A percentile compares a stretch with the other conserved stretches of the same genome.
phyloP scores from a whole-genome alignment of 2,797 vertebrate genomes.

The Phyllotis vaccarum region DNA sequence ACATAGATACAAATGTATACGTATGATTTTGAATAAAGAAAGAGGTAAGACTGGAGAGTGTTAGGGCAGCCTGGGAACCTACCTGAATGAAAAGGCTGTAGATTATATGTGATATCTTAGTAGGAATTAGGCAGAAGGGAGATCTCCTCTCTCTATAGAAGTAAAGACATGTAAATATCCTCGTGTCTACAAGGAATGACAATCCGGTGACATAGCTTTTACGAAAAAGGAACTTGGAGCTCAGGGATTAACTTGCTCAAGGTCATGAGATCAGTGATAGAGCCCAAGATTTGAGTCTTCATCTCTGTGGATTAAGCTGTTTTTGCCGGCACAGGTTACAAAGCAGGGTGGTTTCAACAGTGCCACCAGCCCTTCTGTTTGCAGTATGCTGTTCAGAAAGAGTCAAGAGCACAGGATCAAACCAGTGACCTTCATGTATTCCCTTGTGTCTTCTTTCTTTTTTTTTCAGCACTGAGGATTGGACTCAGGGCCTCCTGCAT shows the following conservation, averaged over 20 bases:
- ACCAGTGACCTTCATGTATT: background rate
- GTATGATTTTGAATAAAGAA: background rate
- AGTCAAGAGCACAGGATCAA: background rate
- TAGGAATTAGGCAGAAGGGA: background rate
- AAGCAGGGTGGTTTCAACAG: background rate
- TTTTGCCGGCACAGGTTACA: background rate
- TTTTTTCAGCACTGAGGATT: background rate
- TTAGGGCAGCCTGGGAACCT: background rate
- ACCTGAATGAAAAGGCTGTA: background rate
- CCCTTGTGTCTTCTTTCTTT: background rate
- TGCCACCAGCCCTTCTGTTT: background rate
- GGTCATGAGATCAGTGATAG: background rate
- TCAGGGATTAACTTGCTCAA: conserved; percentile 22
- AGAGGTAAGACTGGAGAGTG: background rate
- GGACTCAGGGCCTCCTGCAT: background rate
- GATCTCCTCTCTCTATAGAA: background rate
- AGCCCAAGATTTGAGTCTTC: background rate
- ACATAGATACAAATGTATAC: background rate
- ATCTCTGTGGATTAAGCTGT: background rate
- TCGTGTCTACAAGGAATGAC: too few relatives aligned
- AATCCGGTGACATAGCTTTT: background rate
- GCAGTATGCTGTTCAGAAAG: background rate
- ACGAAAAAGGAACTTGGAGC: background rate
- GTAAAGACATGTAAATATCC: background rate
- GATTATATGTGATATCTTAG: background rate